Percentiles rank a stretch among this genome's conserved stretches.
These are phyloP conservation scores for Aramus guarauna DNA, from an alignment of 2,113 vertebrate genomes.

Conservation along the genomic window DNA sequence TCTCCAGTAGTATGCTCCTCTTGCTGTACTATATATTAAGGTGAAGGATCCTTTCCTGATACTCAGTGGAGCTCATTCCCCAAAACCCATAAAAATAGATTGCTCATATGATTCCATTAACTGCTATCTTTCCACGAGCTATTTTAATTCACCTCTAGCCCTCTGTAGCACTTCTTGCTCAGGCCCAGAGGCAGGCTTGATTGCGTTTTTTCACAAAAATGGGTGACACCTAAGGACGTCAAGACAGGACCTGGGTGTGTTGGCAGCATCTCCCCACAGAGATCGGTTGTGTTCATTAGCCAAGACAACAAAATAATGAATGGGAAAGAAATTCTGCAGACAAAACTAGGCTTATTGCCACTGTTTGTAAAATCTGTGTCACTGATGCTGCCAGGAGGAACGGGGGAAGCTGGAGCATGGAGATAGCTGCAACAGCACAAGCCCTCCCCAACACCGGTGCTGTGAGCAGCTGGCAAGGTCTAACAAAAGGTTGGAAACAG, in stretches of 20 bases:
- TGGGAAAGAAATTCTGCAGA: constrained; percentile 11
- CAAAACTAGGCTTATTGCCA: neutral
- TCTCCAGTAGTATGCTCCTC: neutral
- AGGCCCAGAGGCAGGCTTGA: neutral
- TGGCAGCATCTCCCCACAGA: constrained; percentile 26
- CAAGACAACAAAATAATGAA: constrained; percentile 50
- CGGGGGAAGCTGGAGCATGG: constrained; percentile 2
- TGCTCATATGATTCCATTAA: neutral
- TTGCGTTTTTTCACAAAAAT: neutral
- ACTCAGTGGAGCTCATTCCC: neutral
- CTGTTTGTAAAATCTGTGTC: constrained; percentile 44
- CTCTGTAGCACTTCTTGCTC: neutral
- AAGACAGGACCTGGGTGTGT: neutral
- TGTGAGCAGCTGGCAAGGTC: neutral
- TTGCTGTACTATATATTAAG: neutral
- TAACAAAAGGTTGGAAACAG: neutral
- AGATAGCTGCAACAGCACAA: constrained; percentile 6
- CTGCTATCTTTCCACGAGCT: neutral
- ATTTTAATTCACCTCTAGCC: neutral
- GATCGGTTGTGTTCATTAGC: constrained; percentile 28
- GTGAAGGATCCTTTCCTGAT: neutral
- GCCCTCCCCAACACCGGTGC: neutral
- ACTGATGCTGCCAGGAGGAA: constrained; percentile 4
- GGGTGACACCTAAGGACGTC: neutral
- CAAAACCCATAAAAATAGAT: neutral